Conservation (phyloP, 2,113 vertebrate species). For the Pseudorhombus dupliciocellatus region DNA sequence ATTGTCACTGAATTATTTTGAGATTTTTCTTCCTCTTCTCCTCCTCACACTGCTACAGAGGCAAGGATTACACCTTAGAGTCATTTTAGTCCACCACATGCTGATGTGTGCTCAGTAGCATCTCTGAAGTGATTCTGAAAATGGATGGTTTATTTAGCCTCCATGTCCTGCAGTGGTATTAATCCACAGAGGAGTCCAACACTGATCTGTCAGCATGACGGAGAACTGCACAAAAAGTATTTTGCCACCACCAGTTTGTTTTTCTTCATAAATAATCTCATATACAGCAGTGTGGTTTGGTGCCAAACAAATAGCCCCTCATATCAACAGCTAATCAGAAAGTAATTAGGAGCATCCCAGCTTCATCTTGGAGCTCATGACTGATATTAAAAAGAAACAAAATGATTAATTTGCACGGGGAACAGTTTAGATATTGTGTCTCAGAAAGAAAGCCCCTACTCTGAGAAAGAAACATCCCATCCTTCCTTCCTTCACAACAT, state of each 20-base stretch:
- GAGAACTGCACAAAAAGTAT: neutral
- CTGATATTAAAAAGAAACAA: slow-evolving; percentile 5
- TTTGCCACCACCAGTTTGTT: neutral
- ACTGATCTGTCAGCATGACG: slow-evolving; percentile 14
- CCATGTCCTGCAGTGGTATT: slow-evolving; percentile 35
- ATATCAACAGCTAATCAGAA: slow-evolving; percentile 17
- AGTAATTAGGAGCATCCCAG: slow-evolving; percentile 19
- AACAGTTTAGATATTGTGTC: neutral
- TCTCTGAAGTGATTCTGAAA: slow-evolving; percentile 57
- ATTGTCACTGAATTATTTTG: neutral
- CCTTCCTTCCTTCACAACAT: too few relatives aligned
- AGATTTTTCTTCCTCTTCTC: too few relatives aligned
- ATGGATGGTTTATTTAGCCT: slow-evolving; percentile 64
- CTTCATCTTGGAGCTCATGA: neutral
- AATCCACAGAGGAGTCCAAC: slow-evolving; percentile 27
- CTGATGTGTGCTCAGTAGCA: neutral
- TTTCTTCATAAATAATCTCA: neutral
- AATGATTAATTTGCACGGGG: neutral
- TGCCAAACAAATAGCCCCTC: neutral
- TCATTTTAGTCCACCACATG: neutral
- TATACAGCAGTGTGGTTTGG: neutral
- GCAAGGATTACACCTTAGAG: too few relatives aligned
- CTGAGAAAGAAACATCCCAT: too few relatives aligned
- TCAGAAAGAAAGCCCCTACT: neutral
- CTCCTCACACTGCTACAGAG: too few relatives aligned